These are phyloP conservation scores for Drosophila elegans DNA, from an alignment of 1,140 invertebrate species.

Conservation along the genomic window DNA sequence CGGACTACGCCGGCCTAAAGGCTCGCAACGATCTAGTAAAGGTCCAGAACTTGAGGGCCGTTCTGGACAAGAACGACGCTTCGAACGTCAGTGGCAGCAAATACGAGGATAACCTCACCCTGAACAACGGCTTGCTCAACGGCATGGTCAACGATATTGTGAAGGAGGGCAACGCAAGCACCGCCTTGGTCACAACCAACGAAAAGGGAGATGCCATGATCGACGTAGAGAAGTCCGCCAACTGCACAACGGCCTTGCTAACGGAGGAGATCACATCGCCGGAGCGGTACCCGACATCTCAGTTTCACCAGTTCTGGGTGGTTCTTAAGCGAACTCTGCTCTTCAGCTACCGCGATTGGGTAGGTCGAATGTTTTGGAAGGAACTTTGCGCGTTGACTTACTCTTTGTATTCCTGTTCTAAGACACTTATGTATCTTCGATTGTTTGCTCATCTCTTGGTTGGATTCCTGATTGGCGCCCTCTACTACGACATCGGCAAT, in stretches of 20 bases:
- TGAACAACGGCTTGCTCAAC: constrained; percentile 75
- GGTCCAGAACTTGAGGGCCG: constrained; percentile 76
- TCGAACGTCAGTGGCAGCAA: constrained; percentile 85
- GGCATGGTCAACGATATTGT: constrained; percentile 89
- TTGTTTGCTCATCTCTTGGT: constrained; percentile 96
- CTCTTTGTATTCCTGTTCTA: constrained; percentile 50
- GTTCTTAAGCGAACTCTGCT: constrained; percentile 91
- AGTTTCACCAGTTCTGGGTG: constrained; percentile 92
- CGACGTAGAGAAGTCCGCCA: constrained; percentile 87
- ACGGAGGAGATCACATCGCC: constrained; percentile 87
- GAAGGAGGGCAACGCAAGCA: constrained; percentile 85
- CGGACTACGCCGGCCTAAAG: constrained; percentile 85
- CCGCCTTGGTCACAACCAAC: constrained; percentile 67
- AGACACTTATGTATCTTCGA: constrained; percentile 97
- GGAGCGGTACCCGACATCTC: constrained; percentile 91
- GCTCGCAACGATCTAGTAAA: constrained; percentile 85
- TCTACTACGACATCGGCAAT: constrained; percentile 97
- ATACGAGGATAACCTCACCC: constrained; percentile 85
- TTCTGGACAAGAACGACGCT: constrained; percentile 86
- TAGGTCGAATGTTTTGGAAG: constrained; percentile 80
- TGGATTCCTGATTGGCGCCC: constrained; percentile 95
- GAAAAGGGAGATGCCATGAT: constrained; percentile 85
- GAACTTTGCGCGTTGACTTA: not conserved
- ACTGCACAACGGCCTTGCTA: constrained; percentile 88
- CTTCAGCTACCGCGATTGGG: constrained; percentile 94